Evolutionary conservation across 2,888 invertebrate genomes (phyloP), one percentile per base, ranked within the genome.

Genomic region (Amitus sp.): DNA sequence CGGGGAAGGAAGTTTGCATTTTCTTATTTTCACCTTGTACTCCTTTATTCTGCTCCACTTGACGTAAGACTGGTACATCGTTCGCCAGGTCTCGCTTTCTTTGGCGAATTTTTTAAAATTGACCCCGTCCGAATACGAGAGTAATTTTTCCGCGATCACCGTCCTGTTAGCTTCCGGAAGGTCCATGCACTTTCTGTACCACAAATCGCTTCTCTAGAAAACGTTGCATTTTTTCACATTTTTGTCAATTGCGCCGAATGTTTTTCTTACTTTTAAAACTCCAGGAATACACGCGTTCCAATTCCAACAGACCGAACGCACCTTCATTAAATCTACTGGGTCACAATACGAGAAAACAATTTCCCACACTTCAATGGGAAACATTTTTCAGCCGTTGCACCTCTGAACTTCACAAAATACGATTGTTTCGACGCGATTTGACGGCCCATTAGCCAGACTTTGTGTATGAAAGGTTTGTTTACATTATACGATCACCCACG

Each of bases 281-380:
- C 60, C 69, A 12, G 62, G 46, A 42, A 76, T 70, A 12, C 70
- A 62, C 15, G 23, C 27, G 15, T 73, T 67, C 73, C 73, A 77
- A n/a, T 43, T 46, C 19, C 42, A 63, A 46, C 69, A 73, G 2
- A 76, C 75, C 2, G 46, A 47, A 47, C 58, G 68, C 1, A 70
- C 67, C 28, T 59, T 62, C 2, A 53, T 23, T 13, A 77, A 71
- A 18, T 66, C 61, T 10, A 49, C 40, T 0, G 75, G 71, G 2
- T 73, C 72, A 0, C 42, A 27, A 27, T 74, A 49, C 19, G 57
- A 12, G 28, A 77, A 66, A 58, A 78, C 73, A 28, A 62, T 50
- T 56, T 78, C 77, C 72, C 75, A 75, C 47, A 77, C 67, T 66
- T 78, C 77, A 0, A 57, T 52, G 2, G 77, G 76, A 58, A 77